Evolutionary conservation across 1,140 invertebrate genomes (phyloP), one percentile per base, ranked within the genome.

Genomic region (Antheraea pernyi): DNA sequence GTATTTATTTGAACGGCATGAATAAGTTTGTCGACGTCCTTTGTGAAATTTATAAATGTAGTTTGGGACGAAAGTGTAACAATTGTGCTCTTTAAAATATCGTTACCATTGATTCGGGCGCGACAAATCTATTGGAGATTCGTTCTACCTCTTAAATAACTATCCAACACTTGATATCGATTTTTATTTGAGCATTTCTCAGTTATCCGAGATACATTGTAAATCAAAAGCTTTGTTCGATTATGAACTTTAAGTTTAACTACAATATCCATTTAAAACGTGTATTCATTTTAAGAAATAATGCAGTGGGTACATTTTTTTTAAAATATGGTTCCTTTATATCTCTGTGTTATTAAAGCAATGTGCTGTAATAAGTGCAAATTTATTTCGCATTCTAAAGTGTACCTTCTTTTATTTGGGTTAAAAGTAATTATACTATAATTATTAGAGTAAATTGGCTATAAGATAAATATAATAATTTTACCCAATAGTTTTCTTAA

Each of bases 81-180:
- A 87, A 86, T 88, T 70, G 76, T 71, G 53, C 64, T 71, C 69
- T 83, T 86, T 85, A 78, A 84, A 85, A 81, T 53, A 53, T 16
- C 16, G 16, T 53, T 53, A 16, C 70, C 82, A 72, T 74, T 82
- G 81, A 79, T 75, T 75, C 74, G 77, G 84, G 83, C 81, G 81
- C 81, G 85, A 87, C 84, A 84, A 85, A 85, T 86, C 76, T 78
- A 83, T 80, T 77, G 70, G 79, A 69, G 72, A 86, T 88, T 84
- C 73, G 83, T 79, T 80, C 67, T 73, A 79, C 76, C 77, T 75
- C 65, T 77, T 85, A 84, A 88, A 89, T 84, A 81, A 84, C 77
- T 71, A 81, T 84, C 69, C 79, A 83, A 89, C 87, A 82, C 78
- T 39, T 19, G 60, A 30, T 30, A 22, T 30, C 22, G 19, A 13